A percentile compares a stretch with the other conserved stretches of the same genome.
These are phyloP conservation scores for Campylomormyrus tamandua DNA, from an alignment of 2,113 vertebrate genomes.

Conservation along the genomic window DNA sequence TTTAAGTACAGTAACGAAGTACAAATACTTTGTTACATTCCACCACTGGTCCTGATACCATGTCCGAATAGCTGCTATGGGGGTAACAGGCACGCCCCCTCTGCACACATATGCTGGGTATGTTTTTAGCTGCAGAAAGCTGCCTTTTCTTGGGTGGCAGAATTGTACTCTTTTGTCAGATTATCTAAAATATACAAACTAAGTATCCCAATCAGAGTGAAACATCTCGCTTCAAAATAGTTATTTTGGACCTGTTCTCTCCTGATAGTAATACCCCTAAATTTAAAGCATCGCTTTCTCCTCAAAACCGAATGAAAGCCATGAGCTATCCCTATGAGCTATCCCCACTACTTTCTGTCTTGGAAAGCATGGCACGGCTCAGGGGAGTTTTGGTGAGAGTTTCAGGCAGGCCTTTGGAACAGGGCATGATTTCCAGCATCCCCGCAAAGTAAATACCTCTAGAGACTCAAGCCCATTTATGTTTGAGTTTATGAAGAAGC, in stretches of 20 bases:
- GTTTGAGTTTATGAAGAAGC: slow-evolving; percentile 76
- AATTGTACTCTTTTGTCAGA: slow-evolving; percentile 47
- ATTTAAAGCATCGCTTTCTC: neutral
- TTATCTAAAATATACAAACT: slow-evolving; percentile 54
- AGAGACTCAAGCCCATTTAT: slow-evolving; percentile 80
- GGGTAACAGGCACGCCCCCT: neutral
- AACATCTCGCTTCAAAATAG: slow-evolving; percentile 46
- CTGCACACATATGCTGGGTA: neutral
- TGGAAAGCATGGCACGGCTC: slow-evolving; percentile 17
- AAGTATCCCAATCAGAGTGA: slow-evolving; percentile 48
- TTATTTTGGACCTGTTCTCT: neutral
- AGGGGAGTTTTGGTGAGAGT: neutral
- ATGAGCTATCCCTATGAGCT: neutral
- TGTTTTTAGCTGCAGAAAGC: neutral
- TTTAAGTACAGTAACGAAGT: too few relatives aligned
- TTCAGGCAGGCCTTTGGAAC: slow-evolving; percentile 47
- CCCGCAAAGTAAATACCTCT: slow-evolving; percentile 78
- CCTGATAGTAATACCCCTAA: neutral
- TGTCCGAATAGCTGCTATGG: neutral
- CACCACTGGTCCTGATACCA: neutral
- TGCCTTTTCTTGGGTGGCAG: neutral
- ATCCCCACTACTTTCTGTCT: neutral
- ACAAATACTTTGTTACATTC: too few relatives aligned
- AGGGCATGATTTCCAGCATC: slow-evolving; percentile 66
- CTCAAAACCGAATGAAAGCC: neutral